phyloP scores from a whole-genome alignment of 2,113 vertebrate genomes.

The Oncorhynchus masou region DNA sequence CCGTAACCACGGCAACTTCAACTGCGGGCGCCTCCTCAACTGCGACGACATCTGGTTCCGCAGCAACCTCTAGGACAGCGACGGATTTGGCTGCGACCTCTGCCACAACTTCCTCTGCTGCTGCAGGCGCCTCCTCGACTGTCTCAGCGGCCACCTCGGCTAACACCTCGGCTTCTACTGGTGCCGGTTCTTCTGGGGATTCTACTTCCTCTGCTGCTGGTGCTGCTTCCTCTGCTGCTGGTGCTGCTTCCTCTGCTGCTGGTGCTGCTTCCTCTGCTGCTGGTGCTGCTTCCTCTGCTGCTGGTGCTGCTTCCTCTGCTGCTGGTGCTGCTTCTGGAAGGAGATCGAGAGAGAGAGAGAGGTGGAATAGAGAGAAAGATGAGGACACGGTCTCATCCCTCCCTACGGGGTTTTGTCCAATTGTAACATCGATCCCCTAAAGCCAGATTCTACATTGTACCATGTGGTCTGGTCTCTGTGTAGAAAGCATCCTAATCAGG shows the following conservation, averaged over 20 bases:
- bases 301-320: constrained; percentile 7
- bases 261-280: background rate
- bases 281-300: constrained; percentile 9
- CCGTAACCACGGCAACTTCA: background rate
- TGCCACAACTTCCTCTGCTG: background rate
- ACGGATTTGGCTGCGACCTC: background rate
- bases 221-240: background rate
- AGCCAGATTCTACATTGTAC: too few species aligned
- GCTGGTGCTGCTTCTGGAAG: background rate
- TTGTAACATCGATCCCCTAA: too few species aligned
- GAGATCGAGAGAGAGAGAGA: background rate
- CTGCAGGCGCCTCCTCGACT: background rate
- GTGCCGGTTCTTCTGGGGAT: background rate
- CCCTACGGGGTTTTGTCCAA: too few species aligned
- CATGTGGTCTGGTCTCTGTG: too few species aligned
- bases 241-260: background rate
- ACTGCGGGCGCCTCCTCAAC: too few species aligned
- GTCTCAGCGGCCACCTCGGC: constrained; percentile 1
- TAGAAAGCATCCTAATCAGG: too few species aligned
- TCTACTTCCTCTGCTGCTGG: constrained; percentile 18
- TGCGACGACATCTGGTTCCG: background rate
- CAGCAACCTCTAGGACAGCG: background rate
- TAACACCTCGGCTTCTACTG: constrained; percentile 6
- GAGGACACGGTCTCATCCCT: too few species aligned
- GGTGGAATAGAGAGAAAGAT: background rate